Conservation (phyloP, 2,797 vertebrate species). For the Poecilia gillii region DNA sequence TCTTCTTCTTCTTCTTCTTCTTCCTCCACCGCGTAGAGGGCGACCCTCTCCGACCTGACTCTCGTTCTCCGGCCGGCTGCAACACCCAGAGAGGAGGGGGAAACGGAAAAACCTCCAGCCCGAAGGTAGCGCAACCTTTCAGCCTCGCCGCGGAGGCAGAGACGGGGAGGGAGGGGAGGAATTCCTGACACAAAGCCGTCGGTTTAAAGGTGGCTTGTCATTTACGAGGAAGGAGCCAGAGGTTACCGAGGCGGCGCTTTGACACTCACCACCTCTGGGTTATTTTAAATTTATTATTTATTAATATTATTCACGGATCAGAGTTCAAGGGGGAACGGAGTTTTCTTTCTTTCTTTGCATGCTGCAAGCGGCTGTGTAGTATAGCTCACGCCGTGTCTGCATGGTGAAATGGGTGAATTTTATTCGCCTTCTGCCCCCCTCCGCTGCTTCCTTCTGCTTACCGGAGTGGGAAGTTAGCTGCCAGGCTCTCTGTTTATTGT, state of each 20-base stretch:
- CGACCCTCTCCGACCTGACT: conserved; percentile 81
- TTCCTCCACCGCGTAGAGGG: conserved; percentile 78
- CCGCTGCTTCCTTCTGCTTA: conserved; percentile 12
- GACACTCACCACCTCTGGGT: conserved; percentile 65
- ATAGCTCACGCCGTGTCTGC: conserved; percentile 48
- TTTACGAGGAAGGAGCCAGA: conserved; percentile 81
- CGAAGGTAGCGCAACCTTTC: conserved; percentile 83
- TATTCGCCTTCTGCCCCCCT: conserved; percentile 45
- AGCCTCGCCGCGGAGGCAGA: conserved; percentile 72
- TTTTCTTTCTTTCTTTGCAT: conserved; percentile 18
- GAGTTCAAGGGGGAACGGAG: conserved; percentile 65
- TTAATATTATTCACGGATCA: conserved; percentile 39
- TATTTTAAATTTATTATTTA: conserved; percentile 1
- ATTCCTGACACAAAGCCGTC: conserved; percentile 90
- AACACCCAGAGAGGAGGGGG: conserved; percentile 48
- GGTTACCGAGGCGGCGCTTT: conserved; percentile 78
- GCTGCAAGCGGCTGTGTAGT: conserved; percentile 43
- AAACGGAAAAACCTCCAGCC: conserved; percentile 63
- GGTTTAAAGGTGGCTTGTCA: conserved; percentile 92
- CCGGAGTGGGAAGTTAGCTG: conserved; percentile 68
- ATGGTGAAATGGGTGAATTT: conserved; percentile 69
- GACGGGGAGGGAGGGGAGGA: conserved; percentile 39
- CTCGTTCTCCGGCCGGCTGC: conserved; percentile 77
- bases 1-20: conserved; percentile 15
- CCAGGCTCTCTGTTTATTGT: conserved; percentile 10